Conservation (phyloP, 1,140 invertebrate species). For the Drosophila rhopaloa region DNA sequence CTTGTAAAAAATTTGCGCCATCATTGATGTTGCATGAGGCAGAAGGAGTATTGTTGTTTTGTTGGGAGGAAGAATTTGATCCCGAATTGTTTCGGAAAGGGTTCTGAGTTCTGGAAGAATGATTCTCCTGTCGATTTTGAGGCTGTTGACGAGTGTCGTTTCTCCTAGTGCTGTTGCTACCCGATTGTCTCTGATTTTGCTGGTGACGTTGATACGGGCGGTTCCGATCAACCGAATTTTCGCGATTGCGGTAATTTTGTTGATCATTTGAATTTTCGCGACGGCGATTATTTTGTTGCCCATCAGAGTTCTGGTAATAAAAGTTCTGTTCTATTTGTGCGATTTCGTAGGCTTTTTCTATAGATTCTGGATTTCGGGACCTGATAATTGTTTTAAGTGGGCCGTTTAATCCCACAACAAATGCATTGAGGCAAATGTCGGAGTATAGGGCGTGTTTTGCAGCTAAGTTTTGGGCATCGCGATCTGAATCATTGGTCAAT, state of each 20-base stretch:
- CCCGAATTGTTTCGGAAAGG: neutral
- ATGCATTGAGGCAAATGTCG: conserved; percentile 9
- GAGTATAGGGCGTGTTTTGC: conserved; percentile 1
- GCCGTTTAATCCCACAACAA: conserved; percentile 2
- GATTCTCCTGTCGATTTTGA: neutral
- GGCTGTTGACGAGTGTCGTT: too few relatives aligned
- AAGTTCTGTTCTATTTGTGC: neutral
- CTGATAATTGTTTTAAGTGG: conserved; percentile 6
- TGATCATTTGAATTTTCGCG: too few relatives aligned
- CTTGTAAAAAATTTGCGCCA: conserved; percentile 8
- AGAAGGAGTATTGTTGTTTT: conserved; percentile 1
- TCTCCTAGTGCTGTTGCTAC: neutral
- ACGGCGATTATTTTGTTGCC: too few relatives aligned
- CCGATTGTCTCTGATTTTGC: too few relatives aligned
- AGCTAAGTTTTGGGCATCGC: neutral
- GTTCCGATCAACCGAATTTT: too few relatives aligned
- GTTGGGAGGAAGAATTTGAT: neutral
- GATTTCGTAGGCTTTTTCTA: neutral
- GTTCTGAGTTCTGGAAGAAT: neutral
- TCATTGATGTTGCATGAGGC: conserved; percentile 11
- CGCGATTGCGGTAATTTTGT: too few relatives aligned
- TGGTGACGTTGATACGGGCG: too few relatives aligned
- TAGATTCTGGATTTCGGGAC: neutral
- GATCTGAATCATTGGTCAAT: neutral
- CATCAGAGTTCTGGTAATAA: neutral